Percentiles rank a stretch among this genome's conserved stretches.
These are phyloP conservation scores for Budorcas taxicolor DNA, from an alignment of 2,113 vertebrate species.

Conservation along the genomic window DNA sequence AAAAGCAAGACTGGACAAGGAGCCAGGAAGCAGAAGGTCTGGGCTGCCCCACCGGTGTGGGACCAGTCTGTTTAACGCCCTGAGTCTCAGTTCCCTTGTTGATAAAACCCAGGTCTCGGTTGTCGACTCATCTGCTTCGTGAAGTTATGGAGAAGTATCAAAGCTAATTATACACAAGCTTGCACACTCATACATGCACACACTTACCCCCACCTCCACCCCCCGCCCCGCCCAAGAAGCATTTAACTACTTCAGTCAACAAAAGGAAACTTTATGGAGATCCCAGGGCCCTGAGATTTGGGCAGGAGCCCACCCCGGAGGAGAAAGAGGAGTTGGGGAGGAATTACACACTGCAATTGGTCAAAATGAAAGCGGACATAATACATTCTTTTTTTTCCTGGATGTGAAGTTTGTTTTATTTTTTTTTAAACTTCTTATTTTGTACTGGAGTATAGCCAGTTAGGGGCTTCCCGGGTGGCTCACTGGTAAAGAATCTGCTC, in stretches of 20 bases:
- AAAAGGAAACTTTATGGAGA: neutral
- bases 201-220: neutral
- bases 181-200: neutral
- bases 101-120: neutral
- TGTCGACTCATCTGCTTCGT: neutral
- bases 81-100: neutral
- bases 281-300: too few species aligned
- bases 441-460: neutral
- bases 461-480: neutral
- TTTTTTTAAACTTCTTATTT: neutral
- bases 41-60: neutral
- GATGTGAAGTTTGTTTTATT: neutral
- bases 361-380: neutral
- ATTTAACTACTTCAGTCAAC: neutral
- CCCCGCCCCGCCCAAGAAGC: neutral
- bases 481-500: neutral
- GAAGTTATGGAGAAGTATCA: neutral
- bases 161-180: neutral
- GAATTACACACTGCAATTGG: neutral
- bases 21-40: neutral
- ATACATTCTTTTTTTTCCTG: neutral
- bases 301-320: neutral
- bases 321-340: neutral
- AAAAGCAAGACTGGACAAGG: neutral
- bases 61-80: fast-evolving